A percentile compares a stretch with the other conserved stretches of the same genome.
Conservation (phyloP, 2,888 invertebrate species). For the Gerris lacustris region DNA sequence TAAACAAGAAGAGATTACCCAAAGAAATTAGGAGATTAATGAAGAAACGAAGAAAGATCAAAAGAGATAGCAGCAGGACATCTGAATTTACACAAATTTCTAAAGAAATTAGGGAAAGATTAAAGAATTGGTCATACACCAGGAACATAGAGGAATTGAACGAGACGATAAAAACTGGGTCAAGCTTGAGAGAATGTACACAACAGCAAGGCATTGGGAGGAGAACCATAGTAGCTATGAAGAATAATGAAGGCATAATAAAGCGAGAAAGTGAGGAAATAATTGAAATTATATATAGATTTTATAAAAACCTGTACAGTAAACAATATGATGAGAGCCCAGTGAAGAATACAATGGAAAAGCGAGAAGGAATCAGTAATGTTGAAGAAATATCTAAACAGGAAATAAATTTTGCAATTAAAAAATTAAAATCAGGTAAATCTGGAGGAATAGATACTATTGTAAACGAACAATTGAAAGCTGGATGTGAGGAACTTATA, state of each 20-base stretch:
- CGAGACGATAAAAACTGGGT: background rate
- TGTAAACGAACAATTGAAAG: slow-evolving; percentile 1
- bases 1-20: background rate
- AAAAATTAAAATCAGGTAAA: slow-evolving; percentile 7
- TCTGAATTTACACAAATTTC: background rate
- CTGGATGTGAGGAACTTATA: background rate
- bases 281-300: background rate
- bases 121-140: background rate
- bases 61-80: background rate
- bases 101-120: background rate
- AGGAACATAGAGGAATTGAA: background rate
- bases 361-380: no score
- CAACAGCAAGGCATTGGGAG: background rate
- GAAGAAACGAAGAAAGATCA: background rate
- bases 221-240: background rate
- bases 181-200: background rate
- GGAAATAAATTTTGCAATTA: background rate
- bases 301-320: background rate
- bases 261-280: background rate
- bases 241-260: slow-evolving; percentile 8
- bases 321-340: background rate
- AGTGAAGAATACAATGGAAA: background rate
- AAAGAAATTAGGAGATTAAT: background rate
- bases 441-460: slow-evolving; percentile 6
- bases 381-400: background rate